Evolutionary conservation across 2,888 invertebrate species (phyloP).

Genomic region (Hesperia comma): DNA sequence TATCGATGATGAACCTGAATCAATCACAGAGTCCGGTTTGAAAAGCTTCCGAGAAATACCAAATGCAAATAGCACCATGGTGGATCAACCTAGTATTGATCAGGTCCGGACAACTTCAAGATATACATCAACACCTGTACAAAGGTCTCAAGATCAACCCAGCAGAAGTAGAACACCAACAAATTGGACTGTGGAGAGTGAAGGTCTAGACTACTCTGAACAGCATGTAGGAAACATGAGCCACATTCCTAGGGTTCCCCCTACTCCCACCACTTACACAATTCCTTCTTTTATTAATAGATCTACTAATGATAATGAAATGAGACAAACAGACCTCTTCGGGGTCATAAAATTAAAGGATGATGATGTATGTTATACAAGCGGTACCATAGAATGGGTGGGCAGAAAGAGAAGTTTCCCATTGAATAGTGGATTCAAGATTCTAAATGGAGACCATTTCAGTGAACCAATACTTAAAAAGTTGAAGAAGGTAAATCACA

Average conservation of each 20-base stretch:
- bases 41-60: slow-evolving; percentile 40
- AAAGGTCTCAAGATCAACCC: slow-evolving; percentile 33
- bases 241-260: slow-evolving; percentile 71
- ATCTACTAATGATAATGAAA: slow-evolving; percentile 47
- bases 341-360: slow-evolving; percentile 75
- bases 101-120: slow-evolving; percentile 17
- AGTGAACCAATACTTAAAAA: slow-evolving; percentile 58
- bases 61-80: slow-evolving; percentile 44
- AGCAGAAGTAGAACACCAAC: slow-evolving; percentile 1
- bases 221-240: slow-evolving; percentile 67
- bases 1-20: slow-evolving; percentile 59
- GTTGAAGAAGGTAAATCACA: slow-evolving; percentile 53
- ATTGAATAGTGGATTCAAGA: slow-evolving; percentile 75
- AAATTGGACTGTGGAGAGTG: slow-evolving; percentile 14
- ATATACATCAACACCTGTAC: slow-evolving; percentile 24
- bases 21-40: slow-evolving; percentile 40
- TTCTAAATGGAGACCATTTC: slow-evolving; percentile 55
- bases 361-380: slow-evolving; percentile 78
- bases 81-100: slow-evolving; percentile 31
- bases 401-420: slow-evolving; percentile 74
- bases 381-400: slow-evolving; percentile 78
- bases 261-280: slow-evolving; percentile 64
- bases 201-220: slow-evolving; percentile 43
- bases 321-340: slow-evolving; percentile 58
- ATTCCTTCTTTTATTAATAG: slow-evolving; percentile 61